Evolutionary conservation across 2,113 vertebrate species (phyloP).

Genomic region (Lonchura striata): DNA sequence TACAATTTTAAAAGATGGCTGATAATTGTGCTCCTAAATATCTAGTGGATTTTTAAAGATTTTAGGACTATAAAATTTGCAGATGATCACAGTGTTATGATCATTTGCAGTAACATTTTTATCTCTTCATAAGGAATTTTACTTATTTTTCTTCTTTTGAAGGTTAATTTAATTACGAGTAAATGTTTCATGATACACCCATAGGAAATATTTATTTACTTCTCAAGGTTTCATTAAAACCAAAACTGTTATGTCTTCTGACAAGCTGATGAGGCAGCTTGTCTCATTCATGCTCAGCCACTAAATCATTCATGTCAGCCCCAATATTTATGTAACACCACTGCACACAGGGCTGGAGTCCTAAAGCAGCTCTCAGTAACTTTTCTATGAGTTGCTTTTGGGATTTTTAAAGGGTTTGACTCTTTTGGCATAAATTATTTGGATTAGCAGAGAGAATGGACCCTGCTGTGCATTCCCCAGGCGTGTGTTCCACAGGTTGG

Average conservation of each 20-base stretch:
- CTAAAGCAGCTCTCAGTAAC: not conserved
- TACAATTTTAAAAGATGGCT: not conserved
- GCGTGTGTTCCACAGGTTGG: not conserved
- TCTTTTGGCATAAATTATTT: not conserved
- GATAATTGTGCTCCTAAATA: not conserved
- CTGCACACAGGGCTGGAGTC: not conserved
- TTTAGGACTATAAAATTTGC: not conserved
- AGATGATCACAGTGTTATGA: not conserved
- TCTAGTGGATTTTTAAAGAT: not conserved
- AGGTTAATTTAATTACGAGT: not conserved
- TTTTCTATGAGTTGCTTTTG: not conserved
- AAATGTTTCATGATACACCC: not conserved
- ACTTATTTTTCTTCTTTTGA: no score
- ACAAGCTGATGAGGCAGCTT: not conserved
- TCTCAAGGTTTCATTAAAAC: conserved; percentile 8
- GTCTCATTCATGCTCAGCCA: not conserved
- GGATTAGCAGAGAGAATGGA: not conserved
- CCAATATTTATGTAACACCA: not conserved
- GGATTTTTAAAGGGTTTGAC: not conserved
- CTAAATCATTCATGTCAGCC: not conserved
- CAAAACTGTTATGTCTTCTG: not conserved
- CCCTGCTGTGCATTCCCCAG: not conserved
- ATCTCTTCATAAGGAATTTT: not conserved
- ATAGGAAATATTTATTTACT: not conserved
- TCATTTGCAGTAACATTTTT: not conserved